Evolutionary conservation across 2,888 invertebrate species (phyloP), one percentile per base, ranked within the genome.

Genomic region (Dorcus parallelipipedus): DNA sequence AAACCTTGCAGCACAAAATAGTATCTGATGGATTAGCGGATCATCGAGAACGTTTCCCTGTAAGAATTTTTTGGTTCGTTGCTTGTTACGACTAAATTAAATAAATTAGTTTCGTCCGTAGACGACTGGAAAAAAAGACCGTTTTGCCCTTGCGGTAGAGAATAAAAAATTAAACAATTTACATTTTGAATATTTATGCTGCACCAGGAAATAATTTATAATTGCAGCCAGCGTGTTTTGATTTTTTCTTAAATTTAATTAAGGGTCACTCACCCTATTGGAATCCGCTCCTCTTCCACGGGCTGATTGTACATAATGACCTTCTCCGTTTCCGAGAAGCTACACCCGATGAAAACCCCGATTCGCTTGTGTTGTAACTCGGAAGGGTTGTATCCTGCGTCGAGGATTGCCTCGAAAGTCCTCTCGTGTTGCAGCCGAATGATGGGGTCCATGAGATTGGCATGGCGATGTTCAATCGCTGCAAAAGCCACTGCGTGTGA

Each of bases 21-120:
- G 77, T 90, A 95, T 0, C 94, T 93, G 64, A 96, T 85, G 53
- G 95, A 85, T 78, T 95, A 95, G 17, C 95, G 90, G 74, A 95
- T 84, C 93, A 95, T 94, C 9, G 93, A 91, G 20, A 17, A 23
- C 17, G 45, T 17, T 9, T 8, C 17, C 20, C 45, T 45, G 5
- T 6, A 20, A 45, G 23, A 33, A 33, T 33, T 2, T 33, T 20
- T 20, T 2, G 20, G 4, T 6, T 33, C 26, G 26, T 6, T 33
- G 3, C 20, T 6, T 4, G 3, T 33, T 33, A 3, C 3, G 26
- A 33, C 26, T 33, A 6, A 33, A 33, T 33, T 33, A 3, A 33
- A 33, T 33, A 5, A 33, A 33, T 33, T 33, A 33, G 26, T 20
- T 20, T 20, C 20, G 20, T 20, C 20, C 2, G 20, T 20, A 20